Evolutionary conservation across 2,888 invertebrate genomes (phyloP).

Genomic region (Unio pictorum): DNA sequence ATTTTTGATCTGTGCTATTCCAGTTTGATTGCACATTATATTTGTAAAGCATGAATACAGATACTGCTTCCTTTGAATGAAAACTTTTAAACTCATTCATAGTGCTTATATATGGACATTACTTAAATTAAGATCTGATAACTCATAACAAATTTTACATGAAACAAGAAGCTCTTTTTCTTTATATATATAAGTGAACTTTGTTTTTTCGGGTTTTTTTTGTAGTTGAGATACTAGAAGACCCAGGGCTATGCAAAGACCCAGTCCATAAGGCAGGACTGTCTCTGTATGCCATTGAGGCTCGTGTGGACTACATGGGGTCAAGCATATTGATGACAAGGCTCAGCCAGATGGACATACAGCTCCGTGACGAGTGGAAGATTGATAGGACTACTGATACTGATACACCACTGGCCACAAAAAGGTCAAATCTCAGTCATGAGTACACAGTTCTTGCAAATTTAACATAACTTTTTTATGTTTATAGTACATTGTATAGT

Average conservation of each 20-base stretch:
- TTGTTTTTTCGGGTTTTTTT: constrained; percentile 12
- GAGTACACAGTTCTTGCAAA: background rate
- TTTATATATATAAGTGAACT: background rate
- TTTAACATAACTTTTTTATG: too few species aligned
- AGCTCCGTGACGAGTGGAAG: constrained; percentile 91
- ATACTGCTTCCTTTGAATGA: too few species aligned
- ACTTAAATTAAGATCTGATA: too few species aligned
- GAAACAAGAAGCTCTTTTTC: too few species aligned
- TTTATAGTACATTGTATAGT: too few species aligned
- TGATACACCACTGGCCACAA: constrained; percentile 77
- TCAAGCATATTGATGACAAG: constrained; percentile 94
- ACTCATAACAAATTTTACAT: too few species aligned
- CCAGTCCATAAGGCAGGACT: constrained; percentile 86
- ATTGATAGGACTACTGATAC: constrained; percentile 74
- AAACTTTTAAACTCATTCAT: too few species aligned
- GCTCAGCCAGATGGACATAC: constrained; percentile 86
- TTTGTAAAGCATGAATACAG: too few species aligned
- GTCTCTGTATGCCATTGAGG: constrained; percentile 87
- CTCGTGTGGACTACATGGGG: constrained; percentile 98
- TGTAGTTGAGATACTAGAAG: constrained; percentile 89
- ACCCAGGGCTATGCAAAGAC: constrained; percentile 89
- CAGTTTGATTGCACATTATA: too few species aligned
- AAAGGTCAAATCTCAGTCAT: constrained; percentile 72
- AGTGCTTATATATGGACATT: too few species aligned
- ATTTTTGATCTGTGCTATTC: too few species aligned